Evolutionary conservation across 2,797 vertebrate genomes (phyloP), one percentile per base, ranked within the genome.

Genomic region (Spinus olivaceus): DNA sequence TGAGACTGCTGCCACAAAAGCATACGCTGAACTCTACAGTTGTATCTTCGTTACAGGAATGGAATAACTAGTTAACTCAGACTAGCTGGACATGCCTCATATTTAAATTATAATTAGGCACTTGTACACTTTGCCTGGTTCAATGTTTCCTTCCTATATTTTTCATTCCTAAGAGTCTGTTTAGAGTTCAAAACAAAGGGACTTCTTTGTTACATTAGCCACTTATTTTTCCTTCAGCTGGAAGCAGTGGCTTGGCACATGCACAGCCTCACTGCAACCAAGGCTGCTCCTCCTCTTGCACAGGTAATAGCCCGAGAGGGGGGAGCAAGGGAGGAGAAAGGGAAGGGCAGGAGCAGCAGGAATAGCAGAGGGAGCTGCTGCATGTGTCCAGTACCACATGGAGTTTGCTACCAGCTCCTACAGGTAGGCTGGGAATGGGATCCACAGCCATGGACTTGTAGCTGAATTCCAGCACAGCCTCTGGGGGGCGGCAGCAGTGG

Each of bases 391-490:
- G 1, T 2, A 7, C 66, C 5, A 4, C 11, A n/a, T 17, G 37
- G 73, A 17, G n/a, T 25, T 18, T 20, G 39, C 71, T 9, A 0
- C 19, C 67, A 28, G 67, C 50, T 53, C 71, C 74, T 63, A 51
- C 18, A 1, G 1, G 1, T 0, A 6, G 42, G 53, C 44, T 27
- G 41, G 2, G 7, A 13, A 14, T 0, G 14, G 42, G 19, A 61
- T 46, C 33, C 32, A 4, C 6, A 0, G 2, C 0, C 27, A 4
- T 0, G 39, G 69, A 3, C 20, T 14, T 2, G 44, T 0, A 10
- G 47, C 10, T 9, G 47, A 15, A n/a, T 18, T 37, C 10, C 12
- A n/a, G 59, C 32, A 6, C 7, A 24, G 37, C 86, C 95, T 66
- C 42, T 12, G 54, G 85, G 71, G 35, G 87, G 89, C 91, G 88